Evolutionary conservation across 2,113 vertebrate species (phyloP).

Genomic region (Lagopus muta): DNA sequence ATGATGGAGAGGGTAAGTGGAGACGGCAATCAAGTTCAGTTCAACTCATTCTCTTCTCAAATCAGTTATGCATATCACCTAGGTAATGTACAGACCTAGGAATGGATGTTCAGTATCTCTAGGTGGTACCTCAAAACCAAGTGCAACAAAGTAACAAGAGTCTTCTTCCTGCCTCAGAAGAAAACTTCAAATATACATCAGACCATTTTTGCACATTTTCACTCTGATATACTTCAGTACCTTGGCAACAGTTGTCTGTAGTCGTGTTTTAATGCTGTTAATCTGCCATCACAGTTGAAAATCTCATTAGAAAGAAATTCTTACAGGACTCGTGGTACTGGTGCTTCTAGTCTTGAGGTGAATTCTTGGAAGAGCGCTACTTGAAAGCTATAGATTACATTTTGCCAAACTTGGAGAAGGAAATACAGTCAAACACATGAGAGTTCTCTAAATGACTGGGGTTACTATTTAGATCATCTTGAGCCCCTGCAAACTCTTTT

Average conservation of each 20-base stretch:
- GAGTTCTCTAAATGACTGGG: neutral
- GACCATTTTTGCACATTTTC: neutral
- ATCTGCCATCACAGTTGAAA: neutral
- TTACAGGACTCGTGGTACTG: neutral
- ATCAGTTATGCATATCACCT: too few relatives aligned
- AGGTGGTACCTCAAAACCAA: neutral
- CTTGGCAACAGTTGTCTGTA: neutral
- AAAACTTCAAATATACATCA: neutral
- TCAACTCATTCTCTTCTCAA: neutral
- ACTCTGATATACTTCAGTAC: neutral
- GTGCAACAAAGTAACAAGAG: neutral
- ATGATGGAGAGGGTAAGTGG: neutral
- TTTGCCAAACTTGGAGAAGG: neutral
- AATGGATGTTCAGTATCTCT: neutral
- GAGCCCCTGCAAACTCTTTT: neutral
- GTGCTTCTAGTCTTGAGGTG: neutral
- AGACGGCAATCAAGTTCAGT: neutral
- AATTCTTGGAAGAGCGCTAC: neutral
- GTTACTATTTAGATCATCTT: neutral
- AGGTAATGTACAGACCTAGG: neutral
- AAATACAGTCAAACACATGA: neutral
- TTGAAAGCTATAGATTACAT: neutral
- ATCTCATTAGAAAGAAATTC: neutral
- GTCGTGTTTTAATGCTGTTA: rapidly evolving
- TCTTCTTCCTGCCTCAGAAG: neutral